Evolutionary conservation across 1,140 invertebrate species (phyloP), one percentile per base, ranked within the genome.

Genomic region (Hirudo medicinalis): DNA sequence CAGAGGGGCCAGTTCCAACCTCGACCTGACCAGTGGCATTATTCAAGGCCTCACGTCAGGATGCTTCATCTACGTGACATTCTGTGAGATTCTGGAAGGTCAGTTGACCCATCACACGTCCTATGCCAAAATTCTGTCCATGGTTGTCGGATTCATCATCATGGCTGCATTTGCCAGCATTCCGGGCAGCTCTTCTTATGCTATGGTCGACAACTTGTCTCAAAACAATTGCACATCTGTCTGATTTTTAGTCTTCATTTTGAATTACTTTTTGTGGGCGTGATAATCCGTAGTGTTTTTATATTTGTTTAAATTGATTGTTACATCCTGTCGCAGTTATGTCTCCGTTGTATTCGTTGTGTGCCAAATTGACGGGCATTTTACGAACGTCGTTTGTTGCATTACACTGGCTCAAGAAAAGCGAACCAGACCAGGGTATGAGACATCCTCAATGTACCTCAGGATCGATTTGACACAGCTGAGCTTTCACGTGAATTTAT

Each of bases 31-130:
- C 8, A 84, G 83, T 77, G 85, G 83, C 1, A 80, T 85, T 70
- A 79, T 88, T 43, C 85, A 87, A 78, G 86, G 85, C 69, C 74
- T 94, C 15, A 91, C 92, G 19, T 91, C 89, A 19, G 93, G 93
- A 36, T 94, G 92, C 2, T 86, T 96, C 53, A 83, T 96, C 0
- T 96, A 94, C 80, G 91, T 95, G 55, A 92, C 91, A 0, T 90
- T 94, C 67, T 90, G 91, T 77, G 93, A 96, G 83, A 89, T 96
- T 63, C 82, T 96, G 43, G 92, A 81, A 49, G 83, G 84, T 74
- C 84, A 85, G 74, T 71, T 85, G 53, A 76, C 53, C 40, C 69
- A 70, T 27, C 49, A 73, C 25, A 70, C 69, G 11, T 40, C 69
- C 25, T 54, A 71, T 19, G 32, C 57, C n/a, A 73, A 71, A 54